These are phyloP conservation scores for Dimorphilus gyrociliatus DNA, from an alignment of 2,888 invertebrate species.

Conservation along the genomic window DNA sequence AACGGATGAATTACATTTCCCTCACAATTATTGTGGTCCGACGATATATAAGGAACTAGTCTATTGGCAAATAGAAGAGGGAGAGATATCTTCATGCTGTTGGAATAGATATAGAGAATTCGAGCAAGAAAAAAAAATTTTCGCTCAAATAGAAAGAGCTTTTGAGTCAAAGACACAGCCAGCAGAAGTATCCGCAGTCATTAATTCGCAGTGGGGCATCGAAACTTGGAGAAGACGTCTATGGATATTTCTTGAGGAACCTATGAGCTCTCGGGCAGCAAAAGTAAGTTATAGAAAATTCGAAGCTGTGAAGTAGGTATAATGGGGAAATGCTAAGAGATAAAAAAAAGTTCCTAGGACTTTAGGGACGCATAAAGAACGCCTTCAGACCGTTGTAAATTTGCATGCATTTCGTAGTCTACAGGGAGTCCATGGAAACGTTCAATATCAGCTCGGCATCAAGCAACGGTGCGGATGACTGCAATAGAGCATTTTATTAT, in stretches of 20 bases:
- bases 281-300: slow-evolving; percentile 10
- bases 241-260: slow-evolving; percentile 11
- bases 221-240: slow-evolving; percentile 7
- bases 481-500: no score
- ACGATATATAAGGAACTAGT: slow-evolving; percentile 16
- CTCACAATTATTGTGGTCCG: slow-evolving; percentile 17
- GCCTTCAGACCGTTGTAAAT: no score
- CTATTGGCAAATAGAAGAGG: slow-evolving; percentile 17
- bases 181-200: no score
- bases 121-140: slow-evolving; percentile 11
- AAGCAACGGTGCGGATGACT: no score
- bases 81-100: slow-evolving; percentile 18
- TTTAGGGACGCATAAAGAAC: no score
- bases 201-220: slow-evolving; percentile 5
- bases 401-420: no score
- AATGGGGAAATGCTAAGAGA: no score
- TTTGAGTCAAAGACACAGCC: slow-evolving; percentile 6
- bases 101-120: slow-evolving; percentile 12
- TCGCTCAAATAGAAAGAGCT: slow-evolving; percentile 8
- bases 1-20: slow-evolving; percentile 15
- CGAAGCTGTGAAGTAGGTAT: no score
- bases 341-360: no score
- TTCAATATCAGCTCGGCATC: no score
- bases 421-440: no score
- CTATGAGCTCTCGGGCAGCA: slow-evolving; percentile 10